Percentiles rank a stretch among this genome's conserved stretches.
phyloP scores from a whole-genome alignment of 2,888 invertebrate genomes.

The Ennomos fuscantarius region DNA sequence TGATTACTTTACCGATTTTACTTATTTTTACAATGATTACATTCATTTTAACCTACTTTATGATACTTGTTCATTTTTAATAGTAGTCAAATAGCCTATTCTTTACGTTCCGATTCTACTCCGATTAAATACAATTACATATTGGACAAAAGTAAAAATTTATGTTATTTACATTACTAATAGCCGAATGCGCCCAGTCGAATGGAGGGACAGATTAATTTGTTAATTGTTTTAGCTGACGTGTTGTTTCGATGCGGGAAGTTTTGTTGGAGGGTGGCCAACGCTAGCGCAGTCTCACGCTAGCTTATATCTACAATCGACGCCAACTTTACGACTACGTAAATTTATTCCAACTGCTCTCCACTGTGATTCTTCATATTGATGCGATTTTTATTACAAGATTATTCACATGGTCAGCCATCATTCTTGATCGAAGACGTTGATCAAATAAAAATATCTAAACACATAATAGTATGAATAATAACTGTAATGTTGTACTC shows the following conservation, averaged over 20 bases:
- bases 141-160: constrained; percentile 4
- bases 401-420: constrained; percentile 54
- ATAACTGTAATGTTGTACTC: too few species aligned
- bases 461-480: constrained; percentile 35
- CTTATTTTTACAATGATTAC: too few species aligned
- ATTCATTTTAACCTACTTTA: too few species aligned
- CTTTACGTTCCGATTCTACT: neutral
- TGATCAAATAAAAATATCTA: constrained; percentile 43
- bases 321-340: constrained; percentile 69
- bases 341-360: constrained; percentile 67
- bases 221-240: constrained; percentile 58
- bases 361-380: constrained; percentile 62
- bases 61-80: too few species aligned
- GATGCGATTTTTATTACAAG: constrained; percentile 58
- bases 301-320: constrained; percentile 58
- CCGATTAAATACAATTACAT: neutral
- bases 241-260: constrained; percentile 52
- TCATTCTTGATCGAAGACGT: constrained; percentile 43
- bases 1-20: too few species aligned
- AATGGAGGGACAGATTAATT: constrained; percentile 46
- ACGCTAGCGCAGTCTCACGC: constrained; percentile 56
- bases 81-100: too few species aligned
- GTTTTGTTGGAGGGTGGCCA: constrained; percentile 66
- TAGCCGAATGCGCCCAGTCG: constrained; percentile 10
- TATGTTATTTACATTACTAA: constrained; percentile 5